Percentiles rank a stretch among this genome's conserved stretches.
phyloP scores from a whole-genome alignment of 2,797 vertebrate genomes.

The Hemitrygon akajei region DNA sequence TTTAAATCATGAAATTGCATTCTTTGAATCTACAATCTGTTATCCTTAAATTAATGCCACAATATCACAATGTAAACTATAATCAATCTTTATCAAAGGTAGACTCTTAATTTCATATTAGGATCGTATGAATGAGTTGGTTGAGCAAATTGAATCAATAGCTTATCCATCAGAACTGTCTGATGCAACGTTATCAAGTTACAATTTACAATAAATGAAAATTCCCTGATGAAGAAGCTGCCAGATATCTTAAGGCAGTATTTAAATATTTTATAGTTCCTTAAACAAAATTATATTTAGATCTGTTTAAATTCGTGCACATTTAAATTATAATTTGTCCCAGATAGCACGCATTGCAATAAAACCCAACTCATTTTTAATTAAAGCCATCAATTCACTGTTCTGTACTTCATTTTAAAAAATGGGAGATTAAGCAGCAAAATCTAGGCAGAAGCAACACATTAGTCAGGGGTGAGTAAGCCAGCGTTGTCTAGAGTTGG shows the following conservation, averaged over 20 bases:
- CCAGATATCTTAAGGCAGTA: not conserved
- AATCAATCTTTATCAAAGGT: not conserved
- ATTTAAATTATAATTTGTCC: not conserved
- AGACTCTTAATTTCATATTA: not conserved
- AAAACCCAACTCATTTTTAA: constrained; percentile 9
- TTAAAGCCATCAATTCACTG: not conserved
- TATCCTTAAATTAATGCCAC: not conserved
- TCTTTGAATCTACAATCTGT: not conserved
- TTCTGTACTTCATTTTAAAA: not conserved
- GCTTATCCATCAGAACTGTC: not conserved
- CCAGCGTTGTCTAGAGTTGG: not conserved
- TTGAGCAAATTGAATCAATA: not conserved
- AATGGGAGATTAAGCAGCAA: not conserved
- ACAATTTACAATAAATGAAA: constrained; percentile 3
- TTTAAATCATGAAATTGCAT: not conserved
- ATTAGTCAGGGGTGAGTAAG: not conserved
- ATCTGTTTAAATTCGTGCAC: not conserved
- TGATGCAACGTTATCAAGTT: not conserved
- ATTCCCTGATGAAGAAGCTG: not conserved
- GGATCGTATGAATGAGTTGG: not conserved
- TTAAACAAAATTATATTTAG: not conserved
- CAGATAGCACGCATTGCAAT: not conserved
- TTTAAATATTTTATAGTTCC: constrained; percentile 10
- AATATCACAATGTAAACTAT: no score
- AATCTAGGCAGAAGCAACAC: not conserved